Evolutionary conservation across 1,140 invertebrate genomes (phyloP).

Genomic region (Delia radicum): DNA sequence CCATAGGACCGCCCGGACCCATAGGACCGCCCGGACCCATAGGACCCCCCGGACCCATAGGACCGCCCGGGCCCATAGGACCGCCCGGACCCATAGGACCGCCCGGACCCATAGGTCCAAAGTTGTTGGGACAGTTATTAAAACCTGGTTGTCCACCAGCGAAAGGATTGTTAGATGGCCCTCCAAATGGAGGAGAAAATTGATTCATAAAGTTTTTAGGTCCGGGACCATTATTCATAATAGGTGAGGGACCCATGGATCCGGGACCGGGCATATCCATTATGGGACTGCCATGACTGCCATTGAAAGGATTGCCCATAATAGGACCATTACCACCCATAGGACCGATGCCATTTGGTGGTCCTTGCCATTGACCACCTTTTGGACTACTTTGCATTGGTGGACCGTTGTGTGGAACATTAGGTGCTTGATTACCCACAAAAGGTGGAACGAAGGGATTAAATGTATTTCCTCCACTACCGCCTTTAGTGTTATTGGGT

Average conservation of each 20-base stretch:
- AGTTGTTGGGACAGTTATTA: slow-evolving; percentile 35
- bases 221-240: slow-evolving; percentile 19
- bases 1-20: slow-evolving; percentile 39
- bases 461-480: not conserved
- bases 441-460: slow-evolving; percentile 8
- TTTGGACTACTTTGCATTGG: slow-evolving; percentile 12
- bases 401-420: not conserved
- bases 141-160: slow-evolving; percentile 34
- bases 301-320: not conserved
- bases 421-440: not conserved
- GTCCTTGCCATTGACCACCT: slow-evolving; percentile 1
- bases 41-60: slow-evolving; percentile 45
- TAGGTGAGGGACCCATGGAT: not conserved
- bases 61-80: too few relatives aligned
- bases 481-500: not conserved
- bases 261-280: slow-evolving; percentile 9
- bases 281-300: slow-evolving; percentile 15
- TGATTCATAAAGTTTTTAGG: slow-evolving; percentile 18
- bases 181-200: not conserved
- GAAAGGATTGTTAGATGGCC: slow-evolving; percentile 10
- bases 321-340: slow-evolving; percentile 34
- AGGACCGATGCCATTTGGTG: slow-evolving; percentile 32
- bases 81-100: slow-evolving; percentile 41
- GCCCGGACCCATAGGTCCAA: slow-evolving; percentile 44
- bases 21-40: slow-evolving; percentile 39